phyloP scores from a whole-genome alignment of 2,888 invertebrate species.

The Zeuzera pyrina region DNA sequence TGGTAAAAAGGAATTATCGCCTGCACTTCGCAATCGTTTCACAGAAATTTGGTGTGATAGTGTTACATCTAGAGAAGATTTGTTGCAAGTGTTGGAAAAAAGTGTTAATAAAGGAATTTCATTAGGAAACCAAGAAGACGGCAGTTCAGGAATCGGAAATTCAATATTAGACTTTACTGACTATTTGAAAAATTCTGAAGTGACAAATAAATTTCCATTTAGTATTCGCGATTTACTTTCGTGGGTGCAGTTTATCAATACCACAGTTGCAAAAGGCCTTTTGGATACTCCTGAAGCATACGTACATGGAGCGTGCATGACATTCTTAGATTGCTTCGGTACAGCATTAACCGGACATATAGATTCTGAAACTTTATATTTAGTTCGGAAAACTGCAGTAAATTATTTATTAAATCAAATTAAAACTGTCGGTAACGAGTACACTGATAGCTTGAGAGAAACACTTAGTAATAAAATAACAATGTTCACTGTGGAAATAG shows the following conservation, averaged over 20 bases:
- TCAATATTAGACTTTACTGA: conserved; percentile 86
- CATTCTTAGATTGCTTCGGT: conserved; percentile 93
- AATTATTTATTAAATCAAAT: conserved; percentile 72
- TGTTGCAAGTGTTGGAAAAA: conserved; percentile 85
- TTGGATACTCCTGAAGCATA: conserved; percentile 78
- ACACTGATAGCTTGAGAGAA: conserved; percentile 34
- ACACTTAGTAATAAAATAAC: conserved; percentile 42
- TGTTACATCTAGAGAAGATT: conserved; percentile 80
- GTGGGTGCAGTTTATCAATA: conserved; percentile 93
- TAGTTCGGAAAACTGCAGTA: conserved; percentile 67
- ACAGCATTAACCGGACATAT: conserved; percentile 84
- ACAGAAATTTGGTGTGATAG: conserved; percentile 99
- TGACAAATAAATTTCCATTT: conserved; percentile 84
- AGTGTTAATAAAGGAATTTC: conserved; percentile 76
- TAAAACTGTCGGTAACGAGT: conserved; percentile 43
- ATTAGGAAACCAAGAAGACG: conserved; percentile 66
- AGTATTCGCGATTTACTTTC: conserved; percentile 94
- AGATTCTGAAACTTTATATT: conserved; percentile 61
- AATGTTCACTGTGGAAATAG: conserved; percentile 41
- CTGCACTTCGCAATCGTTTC: conserved; percentile 96
- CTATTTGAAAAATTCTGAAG: conserved; percentile 80
- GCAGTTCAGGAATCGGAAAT: conserved; percentile 74
- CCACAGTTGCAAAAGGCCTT: conserved; percentile 51
- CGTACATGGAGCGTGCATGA: conserved; percentile 91
- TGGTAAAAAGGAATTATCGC: conserved; percentile 99